These are phyloP conservation scores for Octomys mimax DNA, from an alignment of 2,797 vertebrate species.

Conservation along the genomic window DNA sequence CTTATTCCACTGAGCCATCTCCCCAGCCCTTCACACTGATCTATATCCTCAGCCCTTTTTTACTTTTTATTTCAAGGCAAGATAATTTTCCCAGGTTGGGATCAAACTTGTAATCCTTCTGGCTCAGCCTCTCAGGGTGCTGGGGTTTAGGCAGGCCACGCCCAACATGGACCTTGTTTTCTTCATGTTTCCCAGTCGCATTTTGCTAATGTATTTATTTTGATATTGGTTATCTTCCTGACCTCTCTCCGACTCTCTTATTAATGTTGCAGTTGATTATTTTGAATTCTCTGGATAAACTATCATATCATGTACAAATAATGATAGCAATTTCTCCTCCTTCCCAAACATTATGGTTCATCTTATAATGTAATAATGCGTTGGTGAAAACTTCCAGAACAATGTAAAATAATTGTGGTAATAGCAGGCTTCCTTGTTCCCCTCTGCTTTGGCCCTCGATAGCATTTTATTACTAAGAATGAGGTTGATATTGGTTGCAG, in stretches of 20 bases:
- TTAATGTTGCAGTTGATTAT: conserved; percentile 57
- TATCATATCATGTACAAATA: conserved; percentile 69
- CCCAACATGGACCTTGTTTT: not conserved
- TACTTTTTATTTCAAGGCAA: not conserved
- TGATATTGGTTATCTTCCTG: conserved; percentile 19
- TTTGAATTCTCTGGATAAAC: conserved; percentile 66
- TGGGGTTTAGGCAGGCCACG: not conserved
- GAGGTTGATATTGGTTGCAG: conserved; percentile 8
- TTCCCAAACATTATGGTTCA: conserved; percentile 40
- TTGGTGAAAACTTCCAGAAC: conserved; percentile 66
- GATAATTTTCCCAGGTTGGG: not conserved
- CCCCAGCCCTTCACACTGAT: not conserved
- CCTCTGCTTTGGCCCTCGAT: conserved; percentile 11
- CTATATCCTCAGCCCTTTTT: not conserved
- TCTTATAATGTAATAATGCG: conserved; percentile 43
- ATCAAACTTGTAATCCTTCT: not conserved
- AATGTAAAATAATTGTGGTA: conserved; percentile 53
- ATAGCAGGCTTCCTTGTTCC: conserved; percentile 31
- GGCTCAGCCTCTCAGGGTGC: not conserved
- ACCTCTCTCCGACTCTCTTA: conserved; percentile 57
- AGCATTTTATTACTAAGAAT: conserved; percentile 62
- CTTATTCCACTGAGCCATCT: too few species aligned
- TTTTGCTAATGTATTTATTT: conserved; percentile 36
- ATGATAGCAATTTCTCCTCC: conserved; percentile 64
- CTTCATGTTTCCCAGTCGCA: conserved; percentile 21